Evolutionary conservation across 2,888 invertebrate species (phyloP), one percentile per base, ranked within the genome.

Genomic region (Hypena proboscidalis): DNA sequence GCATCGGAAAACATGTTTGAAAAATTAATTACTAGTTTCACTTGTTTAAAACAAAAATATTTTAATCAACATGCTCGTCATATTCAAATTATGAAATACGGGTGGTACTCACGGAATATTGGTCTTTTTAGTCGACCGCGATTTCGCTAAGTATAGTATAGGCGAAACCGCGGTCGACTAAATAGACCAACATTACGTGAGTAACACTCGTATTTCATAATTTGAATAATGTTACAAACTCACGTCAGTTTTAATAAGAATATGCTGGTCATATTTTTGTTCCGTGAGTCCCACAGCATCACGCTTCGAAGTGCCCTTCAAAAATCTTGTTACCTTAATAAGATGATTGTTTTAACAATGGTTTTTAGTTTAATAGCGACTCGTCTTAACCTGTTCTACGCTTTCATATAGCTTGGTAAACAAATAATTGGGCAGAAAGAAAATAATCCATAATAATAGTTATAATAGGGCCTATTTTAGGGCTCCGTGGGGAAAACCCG

Each of bases 291-390:
- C 17, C 40, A 20, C 36, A 61, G 43, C 46, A 33, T 50, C 39
- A 45, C 44, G 30, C 35, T 54, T 55, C 58, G n/a, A n/a, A n/a
- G n/a, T n/a, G 50, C 46, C 51, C 55, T 62, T 55, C 53, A 66
- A 74, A 64, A 67, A 48, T 48, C 57, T 58, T 47, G 54, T 69
- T 56, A 59, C 44, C 41, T 44, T 74, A 74, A 75, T 70, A 71
- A 71, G 63, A 70, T 74, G 72, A 72, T 77, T 67, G 60, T 62
- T 64, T 49, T 38, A 67, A 64, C 55, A 70, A 74, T 62, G 59
- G 62, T 56, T 58, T 58, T 62, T 49, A 43, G 35, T 54, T 57
- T 57, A 63, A 63, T 60, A 58, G 43, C 50, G 20, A 17, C 27
- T 30, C 19, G 20, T 40, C 27, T 23, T 33, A 30, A 30, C 38